Base-by-base conservation (phyloP, 2,888 invertebrate genomes). In the Polydrusus pterygomalis region DNA sequence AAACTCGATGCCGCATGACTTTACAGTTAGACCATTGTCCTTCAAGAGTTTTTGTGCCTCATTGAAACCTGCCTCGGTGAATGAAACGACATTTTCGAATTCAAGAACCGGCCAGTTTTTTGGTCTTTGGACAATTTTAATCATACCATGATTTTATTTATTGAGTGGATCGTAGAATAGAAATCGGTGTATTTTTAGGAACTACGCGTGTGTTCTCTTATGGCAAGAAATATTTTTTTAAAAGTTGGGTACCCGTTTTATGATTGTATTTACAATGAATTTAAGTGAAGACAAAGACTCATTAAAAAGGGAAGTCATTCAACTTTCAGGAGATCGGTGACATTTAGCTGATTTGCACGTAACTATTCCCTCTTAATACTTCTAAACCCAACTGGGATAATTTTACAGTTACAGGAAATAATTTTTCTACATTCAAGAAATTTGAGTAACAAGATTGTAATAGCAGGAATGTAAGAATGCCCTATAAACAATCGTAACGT, bases 61-160 rank as follows among this genome's bases (percentile, higher is more conserved):
- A 71, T 71, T 64, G 67, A 67, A 54, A 67, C 67, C 51, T 34
- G 67, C 25, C 54, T 17, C 17, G n/a, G 45, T 74, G 69, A 74
- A 74, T 74, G 70, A 74, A 74, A 74, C 69, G 74, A 70, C 74
- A 74, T 40, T 74, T 74, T 63, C 68, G 67, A 60, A 58, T 65
- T 25, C 54, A 40, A 69, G 43, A 51, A 20, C 47, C 47, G 51
- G 15, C 30, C 30, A 20, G 51, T 74, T 68, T 74, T 74, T 73
- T 67, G 40, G 54, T 34, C 67, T 67, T 73, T 71, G 64, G 54
- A 71, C 71, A 54, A 54, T 71, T 71, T 71, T 71, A 71, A 71
- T 71, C 71, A 64, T 71, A 54, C 64, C 64, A 54, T 11, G 64
- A 63, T 71, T 54, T 63, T 71, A 71, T 54, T 63, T 71, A 56